Evolutionary conservation across 2,113 vertebrate genomes (phyloP), one percentile per base, ranked within the genome.

Genomic region (Silurus glanis): DNA sequence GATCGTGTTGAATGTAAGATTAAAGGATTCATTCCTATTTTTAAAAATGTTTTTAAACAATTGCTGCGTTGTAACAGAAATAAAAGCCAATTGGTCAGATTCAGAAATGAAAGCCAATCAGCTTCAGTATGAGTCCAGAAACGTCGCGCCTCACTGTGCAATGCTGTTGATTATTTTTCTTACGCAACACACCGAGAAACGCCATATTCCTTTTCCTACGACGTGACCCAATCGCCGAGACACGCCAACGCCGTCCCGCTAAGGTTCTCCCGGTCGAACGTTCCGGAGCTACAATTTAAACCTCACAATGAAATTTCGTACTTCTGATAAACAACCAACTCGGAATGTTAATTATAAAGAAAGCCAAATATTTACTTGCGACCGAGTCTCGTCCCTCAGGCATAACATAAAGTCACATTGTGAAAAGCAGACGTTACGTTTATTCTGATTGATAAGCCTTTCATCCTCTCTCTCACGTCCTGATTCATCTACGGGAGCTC

Each of bases 401-500:
- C 76, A 66, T 88, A 83, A 86, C 76, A 66, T 88, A 83, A 86
- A 85, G 86, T 78, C 75, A 74, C 82, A 92, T 95, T 96, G 93
- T 94, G 95, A 95, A 37, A 96, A 95, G 96, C 96, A 95, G 95
- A 95, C 94, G 82, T 85, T 93, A 95, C 93, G 89, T 94, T 96
- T 95, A 96, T 96, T 96, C 95, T 97, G 96, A 97, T 96, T 96
- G 96, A 97, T 96, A 96, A 95, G 94, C 94, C 95, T 95, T 93
- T 95, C 93, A 94, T 95, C 94, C 95, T 94, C 96, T 96, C 95
- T 95, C 93, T 94, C 95, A 94, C 91, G 93, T 95, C 95, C 92
- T 93, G 95, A 97, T 97, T 96, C 96, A 96, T 97, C 96, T 97
- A 96, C 95, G 95, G 96, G 96, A 97, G 96, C 96, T 93, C 93